Evolutionary conservation across 2,888 invertebrate genomes (phyloP), one percentile per base, ranked within the genome.

Genomic region (Rhorus exstirpatorius): DNA sequence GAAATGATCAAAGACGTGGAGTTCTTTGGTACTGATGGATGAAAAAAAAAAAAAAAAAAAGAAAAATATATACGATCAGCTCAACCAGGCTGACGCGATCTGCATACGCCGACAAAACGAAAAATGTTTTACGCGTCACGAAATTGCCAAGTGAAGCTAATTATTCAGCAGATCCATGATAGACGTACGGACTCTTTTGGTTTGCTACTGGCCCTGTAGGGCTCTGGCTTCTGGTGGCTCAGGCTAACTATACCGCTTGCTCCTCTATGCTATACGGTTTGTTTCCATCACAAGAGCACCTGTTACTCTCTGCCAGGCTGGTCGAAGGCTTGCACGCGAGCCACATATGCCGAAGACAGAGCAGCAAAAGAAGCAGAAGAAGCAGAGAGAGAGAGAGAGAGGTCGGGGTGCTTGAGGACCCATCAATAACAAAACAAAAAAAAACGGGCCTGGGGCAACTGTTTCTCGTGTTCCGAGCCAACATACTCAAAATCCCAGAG

Each of bases 261-360:
- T 49, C 70, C 60, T 38, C 46, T 17, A n/a, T 17, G 7, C 38
- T 7, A 35, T 78, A 35, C 72, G 60, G 53, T 68, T 71, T 78
- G 65, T 60, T 71, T 81, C 58, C 71, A 67, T 61, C 55, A 76
- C 58, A 51, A 65, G 71, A 78, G 89, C 91, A 92, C 91, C 91
- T 92, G 91, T 92, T 91, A 89, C 90, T 86, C 87, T 85, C 84
- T 87, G 85, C 87, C 86, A 84, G 84, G 87, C 85, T 85, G 87
- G 85, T 85, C 86, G 83, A 82, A 74, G 82, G 80, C 87, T 82
- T 88, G 90, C 91, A 91, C 91, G 91, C 91, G 89, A 91, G 87
- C 90, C 90, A 87, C 91, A 92, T 91, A 91, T 92, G 91, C 91
- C 89, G 86, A 89, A 85, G 87, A 41, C 41, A 12, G 17, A 6